phyloP scores from a whole-genome alignment of 2,113 vertebrate genomes.

The Gadus macrocephalus region DNA sequence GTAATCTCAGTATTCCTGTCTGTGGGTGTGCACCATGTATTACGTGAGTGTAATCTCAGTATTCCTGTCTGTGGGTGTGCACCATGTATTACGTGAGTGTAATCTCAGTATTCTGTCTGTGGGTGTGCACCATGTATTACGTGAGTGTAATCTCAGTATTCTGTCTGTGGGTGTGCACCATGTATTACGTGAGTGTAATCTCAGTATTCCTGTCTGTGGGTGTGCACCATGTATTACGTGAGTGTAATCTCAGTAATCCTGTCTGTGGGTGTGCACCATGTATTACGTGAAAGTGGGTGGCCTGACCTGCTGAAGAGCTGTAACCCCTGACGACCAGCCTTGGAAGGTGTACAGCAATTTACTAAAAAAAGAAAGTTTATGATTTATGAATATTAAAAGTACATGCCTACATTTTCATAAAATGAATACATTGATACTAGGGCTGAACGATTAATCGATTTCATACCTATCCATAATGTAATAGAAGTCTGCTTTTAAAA shows the following conservation, averaged over 20 bases:
- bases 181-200: neutral
- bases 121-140: no score
- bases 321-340: constrained; percentile 85
- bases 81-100: neutral
- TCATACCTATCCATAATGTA: no score
- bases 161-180: no score
- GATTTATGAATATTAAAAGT: constrained; percentile 1
- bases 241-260: neutral
- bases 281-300: neutral
- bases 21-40: neutral
- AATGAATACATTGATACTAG: no score
- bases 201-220: neutral
- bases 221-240: neutral
- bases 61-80: neutral
- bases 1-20: neutral
- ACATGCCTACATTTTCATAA: no score
- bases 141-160: neutral
- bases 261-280: neutral
- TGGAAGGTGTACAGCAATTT: constrained; percentile 86
- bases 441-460: no score
- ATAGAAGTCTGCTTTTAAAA: no score
- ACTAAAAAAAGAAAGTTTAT: constrained; percentile 60
- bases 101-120: neutral
- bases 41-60: neutral
- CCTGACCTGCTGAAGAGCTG: constrained; percentile 79